Evolutionary conservation across 2,113 vertebrate genomes (phyloP), one percentile per base, ranked within the genome.

Genomic region (Hippocampus comes): DNA sequence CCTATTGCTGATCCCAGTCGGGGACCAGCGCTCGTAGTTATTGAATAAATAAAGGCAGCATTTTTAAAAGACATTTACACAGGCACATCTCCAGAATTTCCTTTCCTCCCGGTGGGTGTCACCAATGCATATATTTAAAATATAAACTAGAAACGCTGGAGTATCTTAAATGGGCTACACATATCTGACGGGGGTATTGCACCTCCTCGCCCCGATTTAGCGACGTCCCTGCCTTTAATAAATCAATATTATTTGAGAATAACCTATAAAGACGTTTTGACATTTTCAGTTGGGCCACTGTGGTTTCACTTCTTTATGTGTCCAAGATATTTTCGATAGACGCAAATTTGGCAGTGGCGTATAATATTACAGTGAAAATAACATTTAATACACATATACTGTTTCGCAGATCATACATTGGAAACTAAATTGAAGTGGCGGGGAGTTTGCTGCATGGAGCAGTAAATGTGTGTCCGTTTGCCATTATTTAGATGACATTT

Each of bases 1-100:
- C 77, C 77, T 63, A 34, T 57, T 72, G 56, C 55, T 71, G 71
- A 79, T 64, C 74, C 79, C 71, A 55, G 65, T 73, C 59, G 74
- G 41, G 65, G 34, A 75, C 61, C 76, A 73, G 6, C 76, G 65
- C 49, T 65, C 63, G 67, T 9, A 63, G 27, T 25, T n/a, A 43
- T 70, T n/a, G 2, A 46, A n/a, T n/a, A 76, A 71, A 49, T 64
- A 72, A 59, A 2, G 18, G 21, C 15, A 55, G 56, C 17, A 55
- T 9, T 72, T 65, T 56, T 42, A 23, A 15, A 46, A 46, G 3
- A 14, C 1, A 11, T 21, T 68, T 20, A 51, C 1, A 17, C 48
- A 51, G 48, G 17, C 48, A 20, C 2, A 17, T 17, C 17, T 51
- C 48, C 48, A 2, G 48, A 1, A 20, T 18, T 51, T 17, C 18